These are phyloP conservation scores for Streptopelia turtur DNA, from an alignment of 2,797 vertebrate species.

Conservation along the genomic window DNA sequence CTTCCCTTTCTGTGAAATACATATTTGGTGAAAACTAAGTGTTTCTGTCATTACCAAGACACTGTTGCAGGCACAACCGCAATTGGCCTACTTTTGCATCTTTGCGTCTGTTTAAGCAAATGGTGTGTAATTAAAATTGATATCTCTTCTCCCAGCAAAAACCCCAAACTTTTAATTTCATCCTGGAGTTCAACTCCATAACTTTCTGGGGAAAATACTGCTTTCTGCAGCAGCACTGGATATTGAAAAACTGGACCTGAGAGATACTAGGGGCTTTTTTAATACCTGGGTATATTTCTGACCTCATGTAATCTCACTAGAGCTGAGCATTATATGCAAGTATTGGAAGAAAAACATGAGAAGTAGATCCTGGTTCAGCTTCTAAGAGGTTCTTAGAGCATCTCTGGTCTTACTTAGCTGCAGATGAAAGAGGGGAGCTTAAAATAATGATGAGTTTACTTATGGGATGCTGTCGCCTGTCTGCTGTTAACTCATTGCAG, in stretches of 20 bases:
- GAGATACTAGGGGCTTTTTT: neutral
- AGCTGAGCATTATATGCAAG: neutral
- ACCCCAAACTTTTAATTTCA: conserved; percentile 13
- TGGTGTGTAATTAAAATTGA: conserved; percentile 26
- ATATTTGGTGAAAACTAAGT: conserved; percentile 29
- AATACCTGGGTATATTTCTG: neutral
- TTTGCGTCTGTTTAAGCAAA: conserved; percentile 57
- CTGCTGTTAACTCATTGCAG: neutral
- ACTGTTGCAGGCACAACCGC: conserved; percentile 34
- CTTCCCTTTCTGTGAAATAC: conserved; percentile 10
- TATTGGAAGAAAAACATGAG: neutral
- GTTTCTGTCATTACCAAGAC: conserved; percentile 54
- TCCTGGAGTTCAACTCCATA: conserved; percentile 21
- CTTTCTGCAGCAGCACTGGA: neutral
- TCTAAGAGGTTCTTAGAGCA: neutral
- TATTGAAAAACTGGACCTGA: neutral
- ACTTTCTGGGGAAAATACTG: neutral
- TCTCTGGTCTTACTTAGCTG: neutral
- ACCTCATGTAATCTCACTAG: neutral
- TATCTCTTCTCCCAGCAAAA: neutral
- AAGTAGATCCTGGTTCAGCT: neutral
- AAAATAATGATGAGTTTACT: neutral
- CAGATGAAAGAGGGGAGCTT: neutral
- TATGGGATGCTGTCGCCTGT: neutral
- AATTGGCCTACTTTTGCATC: conserved; percentile 50